A percentile compares a stretch with the other conserved stretches of the same genome.
These are phyloP conservation scores for Gonatopus flavifemur DNA, from an alignment of 1,140 invertebrate species.

Conservation along the genomic window DNA sequence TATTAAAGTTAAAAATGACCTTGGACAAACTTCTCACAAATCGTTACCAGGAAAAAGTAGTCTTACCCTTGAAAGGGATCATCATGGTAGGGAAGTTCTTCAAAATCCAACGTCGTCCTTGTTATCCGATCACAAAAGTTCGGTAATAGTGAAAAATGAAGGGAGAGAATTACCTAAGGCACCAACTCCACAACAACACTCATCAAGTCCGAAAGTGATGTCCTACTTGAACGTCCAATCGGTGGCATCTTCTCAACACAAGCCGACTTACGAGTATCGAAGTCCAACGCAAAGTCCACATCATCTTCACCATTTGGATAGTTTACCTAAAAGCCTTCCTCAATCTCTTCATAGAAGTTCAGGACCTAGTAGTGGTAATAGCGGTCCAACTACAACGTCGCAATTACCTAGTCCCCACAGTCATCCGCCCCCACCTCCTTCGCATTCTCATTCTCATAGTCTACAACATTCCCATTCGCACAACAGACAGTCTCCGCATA, in stretches of 20 bases:
- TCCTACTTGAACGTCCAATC: constrained; percentile 64
- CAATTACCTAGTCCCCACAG: constrained; percentile 51
- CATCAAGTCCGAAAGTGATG: constrained; percentile 68
- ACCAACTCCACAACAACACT: constrained; percentile 61
- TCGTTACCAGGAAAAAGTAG: constrained; percentile 43
- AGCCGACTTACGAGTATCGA: constrained; percentile 60
- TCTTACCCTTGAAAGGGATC: constrained; percentile 53
- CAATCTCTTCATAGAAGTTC: constrained; percentile 37
- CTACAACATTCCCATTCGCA: constrained; percentile 55
- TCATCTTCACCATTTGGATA: constrained; percentile 51
- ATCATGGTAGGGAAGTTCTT: constrained; percentile 59
- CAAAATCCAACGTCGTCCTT: constrained; percentile 65
- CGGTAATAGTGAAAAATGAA: constrained; percentile 78
- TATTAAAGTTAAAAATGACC: constrained; percentile 54
- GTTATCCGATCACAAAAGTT: constrained; percentile 70
- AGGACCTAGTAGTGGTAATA: constrained; percentile 34
- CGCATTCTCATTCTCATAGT: constrained; percentile 48
- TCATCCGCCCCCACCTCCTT: constrained; percentile 29
- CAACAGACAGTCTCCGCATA: constrained; percentile 52
- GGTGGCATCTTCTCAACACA: constrained; percentile 55
- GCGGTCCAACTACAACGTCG: constrained; percentile 29
- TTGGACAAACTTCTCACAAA: constrained; percentile 44
- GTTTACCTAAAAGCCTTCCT: constrained; percentile 39
- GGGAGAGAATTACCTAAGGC: constrained; percentile 64
- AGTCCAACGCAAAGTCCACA: constrained; percentile 63